Base-by-base conservation (phyloP, 2,797 vertebrate genomes). In the Hydrocynus forskahlii region DNA sequence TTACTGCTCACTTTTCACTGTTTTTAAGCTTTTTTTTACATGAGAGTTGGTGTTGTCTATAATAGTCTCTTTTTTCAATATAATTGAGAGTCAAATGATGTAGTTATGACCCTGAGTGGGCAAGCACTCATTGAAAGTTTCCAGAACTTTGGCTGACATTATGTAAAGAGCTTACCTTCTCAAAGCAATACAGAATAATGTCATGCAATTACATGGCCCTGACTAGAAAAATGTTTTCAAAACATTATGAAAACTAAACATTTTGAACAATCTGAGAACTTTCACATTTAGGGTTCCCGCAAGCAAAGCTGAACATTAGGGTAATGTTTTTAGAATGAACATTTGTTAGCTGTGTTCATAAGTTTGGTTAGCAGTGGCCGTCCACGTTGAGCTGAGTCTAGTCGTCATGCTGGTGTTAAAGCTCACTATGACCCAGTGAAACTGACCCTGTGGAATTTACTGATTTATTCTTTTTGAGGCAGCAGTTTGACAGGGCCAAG, bases 1-100 rank as follows among this genome's bases (percentile, higher is more conserved):
- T 89, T 90, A 90, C 86, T 23, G 76, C 29, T 78, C 69, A 55
- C n/a, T 38, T 73, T 66, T 10, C 4, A 6, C 19, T 63, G 9
- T 73, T 63, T 40, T 21, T 4, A 23, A 7, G 57, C 17, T 19
- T 14, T 57, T 67, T 14, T 12, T 21, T 19, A 29, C 8, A 57
- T 57, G 25, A 38, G 13, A 63, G 1, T 19, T 17, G 40, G 25
- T 8, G 21, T 7, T 5, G 4, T 21, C 13, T n/a, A 17, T 29
- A 2, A 5, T n/a, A 10, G n/a, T 1, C 21, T 60, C 23, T 12
- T 13, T 23, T 25, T 5, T 45, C 25, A 7, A 7, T 52, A 13
- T 55, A 14, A 13, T 21, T 16, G 16, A 48, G 60, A 16, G 16
- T 67, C 35, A 29, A 16, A 4, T 1, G 8, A 6, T 75, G 12